These are phyloP conservation scores for Chelonoidis abingdonii DNA, from an alignment of 2,113 vertebrate species.

Conservation along the genomic window DNA sequence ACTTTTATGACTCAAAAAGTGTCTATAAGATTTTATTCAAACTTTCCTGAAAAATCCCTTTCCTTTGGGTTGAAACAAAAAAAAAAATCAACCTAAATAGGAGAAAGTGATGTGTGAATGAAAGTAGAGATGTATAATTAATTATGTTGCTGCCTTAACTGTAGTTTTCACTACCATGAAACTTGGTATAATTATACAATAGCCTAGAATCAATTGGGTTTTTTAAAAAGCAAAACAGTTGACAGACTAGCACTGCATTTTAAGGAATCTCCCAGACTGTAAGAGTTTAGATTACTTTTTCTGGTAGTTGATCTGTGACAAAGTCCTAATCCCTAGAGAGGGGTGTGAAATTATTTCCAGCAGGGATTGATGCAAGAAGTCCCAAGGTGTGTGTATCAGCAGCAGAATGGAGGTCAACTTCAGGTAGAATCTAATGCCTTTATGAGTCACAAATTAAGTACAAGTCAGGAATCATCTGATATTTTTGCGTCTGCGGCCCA, in stretches of 20 bases:
- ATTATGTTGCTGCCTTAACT: background rate
- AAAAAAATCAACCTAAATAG: background rate
- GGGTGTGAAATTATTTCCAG: background rate
- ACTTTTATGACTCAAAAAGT: background rate
- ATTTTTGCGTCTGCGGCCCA: background rate
- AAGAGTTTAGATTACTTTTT: background rate
- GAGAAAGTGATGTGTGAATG: background rate
- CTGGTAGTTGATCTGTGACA: background rate
- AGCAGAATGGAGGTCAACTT: background rate
- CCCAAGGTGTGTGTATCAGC: background rate
- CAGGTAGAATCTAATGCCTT: background rate
- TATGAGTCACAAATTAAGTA: background rate
- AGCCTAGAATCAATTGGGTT: background rate
- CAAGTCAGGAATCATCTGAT: background rate
- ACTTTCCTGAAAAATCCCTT: background rate
- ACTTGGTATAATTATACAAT: background rate
- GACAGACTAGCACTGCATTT: background rate
- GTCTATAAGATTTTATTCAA: background rate
- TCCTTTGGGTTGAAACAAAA: background rate
- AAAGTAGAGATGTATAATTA: fast-evolving
- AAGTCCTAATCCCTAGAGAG: background rate
- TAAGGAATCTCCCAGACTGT: background rate
- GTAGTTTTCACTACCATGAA: background rate
- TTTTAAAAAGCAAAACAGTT: background rate
- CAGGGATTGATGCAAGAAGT: background rate